Percentiles rank a stretch among this genome's conserved stretches.
phyloP scores from a whole-genome alignment of 2,888 invertebrate genomes.

The Harpagoxenus sublaevis region DNA sequence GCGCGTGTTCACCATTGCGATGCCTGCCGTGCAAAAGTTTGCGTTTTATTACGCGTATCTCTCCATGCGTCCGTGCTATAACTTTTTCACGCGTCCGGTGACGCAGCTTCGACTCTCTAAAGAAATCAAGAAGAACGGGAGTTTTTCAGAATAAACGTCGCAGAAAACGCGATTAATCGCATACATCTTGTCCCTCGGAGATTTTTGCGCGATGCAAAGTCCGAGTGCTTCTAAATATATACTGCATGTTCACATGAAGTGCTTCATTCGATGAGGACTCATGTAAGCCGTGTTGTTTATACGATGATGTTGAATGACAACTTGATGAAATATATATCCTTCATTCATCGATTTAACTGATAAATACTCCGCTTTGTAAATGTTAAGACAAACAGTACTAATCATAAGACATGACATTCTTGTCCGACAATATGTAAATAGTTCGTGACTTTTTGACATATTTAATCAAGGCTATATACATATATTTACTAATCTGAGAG shows the following conservation, averaged over 20 bases:
- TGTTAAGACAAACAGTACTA: not conserved
- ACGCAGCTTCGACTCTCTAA: not conserved
- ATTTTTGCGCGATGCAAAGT: not conserved
- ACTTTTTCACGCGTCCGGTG: constrained; percentile 24
- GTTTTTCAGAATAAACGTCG: not conserved
- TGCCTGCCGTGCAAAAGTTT: constrained; percentile 48
- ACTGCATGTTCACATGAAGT: not conserved
- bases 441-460: not conserved
- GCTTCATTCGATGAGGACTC: not conserved
- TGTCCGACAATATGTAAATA: not conserved
- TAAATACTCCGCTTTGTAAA: constrained; percentile 21
- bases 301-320: not conserved
- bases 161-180: constrained; percentile 6
- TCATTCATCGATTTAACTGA: not conserved
- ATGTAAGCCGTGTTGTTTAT: constrained; percentile 19
- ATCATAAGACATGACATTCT: not conserved
- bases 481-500: not conserved
- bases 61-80: constrained; percentile 11
- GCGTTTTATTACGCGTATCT: constrained; percentile 46
- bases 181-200: not conserved
- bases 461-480: not conserved
- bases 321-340: constrained; percentile 28
- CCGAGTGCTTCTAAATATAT: not conserved
- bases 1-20: constrained; percentile 43
- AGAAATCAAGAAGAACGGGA: constrained; percentile 27